These are phyloP conservation scores for Phyto melanocephala DNA, from an alignment of 2,888 invertebrate species.

Conservation along the genomic window DNA sequence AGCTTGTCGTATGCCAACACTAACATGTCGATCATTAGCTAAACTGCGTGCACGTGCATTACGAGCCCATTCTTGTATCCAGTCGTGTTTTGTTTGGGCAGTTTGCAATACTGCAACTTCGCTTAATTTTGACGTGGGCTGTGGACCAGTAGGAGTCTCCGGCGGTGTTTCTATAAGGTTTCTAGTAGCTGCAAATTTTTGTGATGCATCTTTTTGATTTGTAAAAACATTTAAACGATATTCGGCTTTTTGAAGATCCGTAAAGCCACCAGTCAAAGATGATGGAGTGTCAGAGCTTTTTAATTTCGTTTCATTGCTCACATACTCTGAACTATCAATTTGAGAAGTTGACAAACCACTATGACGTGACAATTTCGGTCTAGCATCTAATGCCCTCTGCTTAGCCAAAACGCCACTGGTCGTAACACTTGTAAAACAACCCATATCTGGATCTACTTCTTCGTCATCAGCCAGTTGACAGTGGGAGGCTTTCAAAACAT, in stretches of 20 bases:
- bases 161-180: constrained; percentile 69
- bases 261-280: constrained; percentile 73
- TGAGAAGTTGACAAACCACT: constrained; percentile 86
- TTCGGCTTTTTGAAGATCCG: constrained; percentile 78
- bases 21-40: constrained; percentile 70
- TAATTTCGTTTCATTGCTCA: constrained; percentile 77
- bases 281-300: constrained; percentile 71
- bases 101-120: constrained; percentile 75
- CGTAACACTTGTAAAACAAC: constrained; percentile 86
- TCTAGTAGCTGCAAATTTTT: constrained; percentile 67
- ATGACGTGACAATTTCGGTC: constrained; percentile 79
- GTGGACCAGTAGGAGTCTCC: constrained; percentile 70
- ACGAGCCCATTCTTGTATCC: constrained; percentile 84
- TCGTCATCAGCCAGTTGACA: constrained; percentile 69
- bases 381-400: constrained; percentile 78
- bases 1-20: constrained; percentile 45
- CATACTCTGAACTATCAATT: constrained; percentile 83
- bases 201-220: constrained; percentile 71
- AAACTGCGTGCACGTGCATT: constrained; percentile 80
- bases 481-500: constrained; percentile 72
- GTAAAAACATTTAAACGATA: constrained; percentile 78
- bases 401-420: constrained; percentile 85
- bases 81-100: constrained; percentile 79
- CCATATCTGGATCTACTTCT: constrained; percentile 76
- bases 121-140: constrained; percentile 67